Base-by-base conservation (phyloP, 2,113 vertebrate genomes). In the Butastur rufipennis region DNA sequence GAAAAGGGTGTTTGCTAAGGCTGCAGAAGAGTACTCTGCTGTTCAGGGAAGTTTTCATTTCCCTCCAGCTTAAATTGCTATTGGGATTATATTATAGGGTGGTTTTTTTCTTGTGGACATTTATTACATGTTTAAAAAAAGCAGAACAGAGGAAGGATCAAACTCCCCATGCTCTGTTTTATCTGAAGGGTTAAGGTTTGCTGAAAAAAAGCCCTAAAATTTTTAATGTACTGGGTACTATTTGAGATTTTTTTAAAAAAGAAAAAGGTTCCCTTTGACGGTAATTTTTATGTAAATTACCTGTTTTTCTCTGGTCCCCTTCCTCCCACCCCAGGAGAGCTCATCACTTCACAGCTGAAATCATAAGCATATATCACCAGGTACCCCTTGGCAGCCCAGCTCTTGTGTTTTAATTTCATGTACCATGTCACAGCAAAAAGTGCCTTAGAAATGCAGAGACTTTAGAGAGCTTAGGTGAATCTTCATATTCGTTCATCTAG, bases 211-310 rank as follows among this genome's bases (percentile, higher is more conserved):
- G 7, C 42, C 21, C 27, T 59, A 16, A 50, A 26, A 8, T 43
- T 70, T 87, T 62, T 32, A 13, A 48, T 21, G 3, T 70, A 11
- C 14, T 19, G 4, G 36, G 25, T 85, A 36, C 27, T 75, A 42
- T 19, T 36, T 19, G 36, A 66, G 61, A 70, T 43, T 21, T 27
- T 48, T 18, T 11, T 4, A 13, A 45, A 52, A 65, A 34, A 58
- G 9, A 38, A 61, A 52, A 63, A 62, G 15, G 1, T 82, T 93
- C 22, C 22, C 32, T 94, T 50, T 90, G 75, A 94, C 19, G 48
- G 81, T 82, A 68, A 70, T 92, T 92, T 92, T 95, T 71, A 74
- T 81, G 79, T 77, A 86, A 93, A 92, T 82, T 77, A 59, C 55
- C 42, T 81, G 1, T 42, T 88, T 89, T 72, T 25, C 62, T 95